Evolutionary conservation across 1,140 invertebrate species (phyloP).

Genomic region (Thalassaphorura encarpata): DNA sequence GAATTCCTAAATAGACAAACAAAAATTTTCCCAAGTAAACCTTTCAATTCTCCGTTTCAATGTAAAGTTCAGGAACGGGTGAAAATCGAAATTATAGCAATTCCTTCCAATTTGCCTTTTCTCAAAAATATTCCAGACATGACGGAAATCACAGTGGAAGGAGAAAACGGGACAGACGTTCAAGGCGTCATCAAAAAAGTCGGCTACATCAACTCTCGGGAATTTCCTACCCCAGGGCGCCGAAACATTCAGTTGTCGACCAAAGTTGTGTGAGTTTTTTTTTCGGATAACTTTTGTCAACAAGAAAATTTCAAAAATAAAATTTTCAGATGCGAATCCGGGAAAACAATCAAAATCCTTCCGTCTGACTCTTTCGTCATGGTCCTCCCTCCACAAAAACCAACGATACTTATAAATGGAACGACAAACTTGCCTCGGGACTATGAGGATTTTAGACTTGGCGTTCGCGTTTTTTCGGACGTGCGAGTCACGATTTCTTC

Average conservation of each 20-base stretch:
- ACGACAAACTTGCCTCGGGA: conserved; percentile 69
- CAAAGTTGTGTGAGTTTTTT: conserved; percentile 52
- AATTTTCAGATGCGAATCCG: conserved; percentile 53
- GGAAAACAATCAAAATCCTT: conserved; percentile 57
- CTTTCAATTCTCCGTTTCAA: too few species aligned
- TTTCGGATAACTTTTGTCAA: too few species aligned
- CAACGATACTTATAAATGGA: conserved; percentile 71
- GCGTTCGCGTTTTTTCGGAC: conserved; percentile 73
- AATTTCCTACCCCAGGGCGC: conserved; percentile 83
- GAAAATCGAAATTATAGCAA: conserved; percentile 25
- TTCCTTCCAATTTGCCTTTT: conserved; percentile 15
- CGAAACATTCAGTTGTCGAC: conserved; percentile 75
- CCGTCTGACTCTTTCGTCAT: conserved; percentile 72
- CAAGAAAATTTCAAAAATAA: too few species aligned
- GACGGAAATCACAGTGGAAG: conserved; percentile 82
- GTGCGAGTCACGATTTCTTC: conserved; percentile 55
- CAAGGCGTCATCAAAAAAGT: conserved; percentile 76
- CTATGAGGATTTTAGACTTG: conserved; percentile 71
- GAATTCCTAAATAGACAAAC: too few species aligned
- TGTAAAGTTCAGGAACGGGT: too few species aligned
- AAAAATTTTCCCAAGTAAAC: too few species aligned
- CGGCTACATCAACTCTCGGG: conserved; percentile 78
- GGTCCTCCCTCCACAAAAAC: conserved; percentile 72
- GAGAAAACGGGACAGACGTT: conserved; percentile 77
- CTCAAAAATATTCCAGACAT: conserved; percentile 49